Conservation (phyloP, 2,113 vertebrate species). For the Ciconia maguari region DNA sequence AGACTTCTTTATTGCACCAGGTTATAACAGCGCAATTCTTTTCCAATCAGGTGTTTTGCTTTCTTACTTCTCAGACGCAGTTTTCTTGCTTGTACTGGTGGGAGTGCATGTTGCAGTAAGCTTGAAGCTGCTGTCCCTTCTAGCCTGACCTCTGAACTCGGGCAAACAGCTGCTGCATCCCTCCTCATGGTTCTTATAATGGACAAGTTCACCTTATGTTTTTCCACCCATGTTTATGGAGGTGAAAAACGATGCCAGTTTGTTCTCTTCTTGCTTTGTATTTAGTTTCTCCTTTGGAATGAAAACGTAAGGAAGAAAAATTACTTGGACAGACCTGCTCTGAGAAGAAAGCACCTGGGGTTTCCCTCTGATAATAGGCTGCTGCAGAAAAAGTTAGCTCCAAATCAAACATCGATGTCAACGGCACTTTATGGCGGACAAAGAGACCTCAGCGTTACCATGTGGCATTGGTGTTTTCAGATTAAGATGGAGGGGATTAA, state of each 20-base stretch:
- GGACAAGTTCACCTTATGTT: not conserved
- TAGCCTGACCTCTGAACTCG: not conserved
- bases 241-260: not conserved
- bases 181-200: not conserved
- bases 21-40: not conserved
- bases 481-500: conserved; percentile 83
- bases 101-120: not conserved
- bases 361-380: conserved; percentile 25
- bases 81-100: not conserved
- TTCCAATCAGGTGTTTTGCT: not conserved
- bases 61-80: not conserved
- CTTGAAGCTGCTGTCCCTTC: not conserved
- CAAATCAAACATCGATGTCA: not conserved
- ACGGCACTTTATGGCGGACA: not conserved
- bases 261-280: not conserved
- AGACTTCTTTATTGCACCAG: not conserved
- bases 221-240: not conserved
- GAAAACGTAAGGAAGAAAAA: conserved; percentile 17
- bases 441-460: conserved; percentile 55
- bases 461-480: conserved; percentile 71
- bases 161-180: not conserved
- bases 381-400: not conserved
- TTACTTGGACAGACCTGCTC: not conserved
- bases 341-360: conserved; percentile 20
- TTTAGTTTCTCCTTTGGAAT: not conserved